Evolutionary conservation across 2,113 vertebrate species (phyloP).

Genomic region (Triplophysa siluroides): DNA sequence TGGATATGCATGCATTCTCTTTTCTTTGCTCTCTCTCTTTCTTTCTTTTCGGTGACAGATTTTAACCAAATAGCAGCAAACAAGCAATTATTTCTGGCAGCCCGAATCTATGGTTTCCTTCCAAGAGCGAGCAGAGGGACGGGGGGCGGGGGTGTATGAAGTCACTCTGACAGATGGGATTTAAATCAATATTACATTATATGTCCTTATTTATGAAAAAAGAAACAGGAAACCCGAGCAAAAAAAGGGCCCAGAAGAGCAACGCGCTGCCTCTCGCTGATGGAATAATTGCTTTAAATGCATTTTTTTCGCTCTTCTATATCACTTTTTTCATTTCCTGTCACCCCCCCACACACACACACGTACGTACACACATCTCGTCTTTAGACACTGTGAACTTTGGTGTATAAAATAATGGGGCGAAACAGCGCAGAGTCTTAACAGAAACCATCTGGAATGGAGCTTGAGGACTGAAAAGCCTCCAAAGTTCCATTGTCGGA

Average conservation of each 20-base stretch:
- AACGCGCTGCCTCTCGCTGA: conserved; percentile 70
- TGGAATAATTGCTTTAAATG: conserved; percentile 71
- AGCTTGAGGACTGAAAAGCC: conserved; percentile 64
- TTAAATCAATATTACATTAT: conserved; percentile 79
- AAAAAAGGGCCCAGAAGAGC: conserved; percentile 57
- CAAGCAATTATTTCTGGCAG: conserved; percentile 79
- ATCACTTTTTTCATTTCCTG: conserved; percentile 71
- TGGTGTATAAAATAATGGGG: conserved; percentile 67
- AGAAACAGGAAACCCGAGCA: conserved; percentile 60
- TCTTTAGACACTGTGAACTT: conserved; percentile 49
- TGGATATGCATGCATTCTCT: conserved; percentile 39
- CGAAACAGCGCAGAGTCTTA: conserved; percentile 72
- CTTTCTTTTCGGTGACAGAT: conserved; percentile 67
- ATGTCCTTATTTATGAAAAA: conserved; percentile 69
- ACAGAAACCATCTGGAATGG: conserved; percentile 77
- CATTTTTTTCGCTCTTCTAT: conserved; percentile 57
- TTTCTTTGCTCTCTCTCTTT: conserved; percentile 33
- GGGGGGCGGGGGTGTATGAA: conserved; percentile 69
- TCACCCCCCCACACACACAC: conserved; percentile 62
- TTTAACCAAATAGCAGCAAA: conserved; percentile 79
- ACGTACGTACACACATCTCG: conserved; percentile 48
- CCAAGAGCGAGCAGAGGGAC: conserved; percentile 67
- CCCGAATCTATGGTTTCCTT: conserved; percentile 58
- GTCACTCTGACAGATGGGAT: conserved; percentile 78
- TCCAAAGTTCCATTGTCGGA: conserved; percentile 56